A percentile compares a stretch with the other conserved stretches of the same genome.
These are phyloP conservation scores for Crocallis elinguaria DNA, from an alignment of 2,888 invertebrate species.

Conservation along the genomic window DNA sequence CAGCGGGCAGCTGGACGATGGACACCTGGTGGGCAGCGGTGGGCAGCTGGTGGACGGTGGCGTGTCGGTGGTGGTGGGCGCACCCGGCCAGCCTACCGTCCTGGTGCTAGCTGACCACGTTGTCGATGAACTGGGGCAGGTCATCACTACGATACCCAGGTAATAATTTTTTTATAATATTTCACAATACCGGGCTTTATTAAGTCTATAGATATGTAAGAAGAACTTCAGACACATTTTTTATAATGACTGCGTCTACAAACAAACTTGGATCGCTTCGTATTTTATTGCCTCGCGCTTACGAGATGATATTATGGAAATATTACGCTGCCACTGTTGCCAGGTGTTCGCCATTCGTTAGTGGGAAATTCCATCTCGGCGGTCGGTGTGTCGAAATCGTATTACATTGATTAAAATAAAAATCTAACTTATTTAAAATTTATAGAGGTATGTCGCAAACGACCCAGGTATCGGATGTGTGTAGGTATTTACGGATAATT, in stretches of 20 bases:
- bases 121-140: constrained; percentile 88
- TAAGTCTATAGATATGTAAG: constrained; percentile 30
- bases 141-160: constrained; percentile 88
- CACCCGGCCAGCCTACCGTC: constrained; percentile 85
- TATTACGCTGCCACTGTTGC: constrained; percentile 54
- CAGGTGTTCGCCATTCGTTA: constrained; percentile 54
- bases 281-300: constrained; percentile 60
- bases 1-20: constrained; percentile 87
- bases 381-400: constrained; percentile 39
- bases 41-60: constrained; percentile 80
- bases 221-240: neutral
- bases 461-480: constrained; percentile 10
- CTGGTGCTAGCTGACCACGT: constrained; percentile 90
- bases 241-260: constrained; percentile 9
- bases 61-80: constrained; percentile 81
- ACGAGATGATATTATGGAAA: constrained; percentile 57
- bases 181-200: no score
- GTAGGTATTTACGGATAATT: constrained; percentile 16
- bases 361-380: constrained; percentile 62
- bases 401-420: constrained; percentile 32
- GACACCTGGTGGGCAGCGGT: constrained; percentile 75
- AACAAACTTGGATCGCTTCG: constrained; percentile 14
- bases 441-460: constrained; percentile 25
- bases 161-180: no score
- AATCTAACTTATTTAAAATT: constrained; percentile 31